Conservation (phyloP, 2,113 vertebrate genomes). For the Barnardius zonarius region DNA sequence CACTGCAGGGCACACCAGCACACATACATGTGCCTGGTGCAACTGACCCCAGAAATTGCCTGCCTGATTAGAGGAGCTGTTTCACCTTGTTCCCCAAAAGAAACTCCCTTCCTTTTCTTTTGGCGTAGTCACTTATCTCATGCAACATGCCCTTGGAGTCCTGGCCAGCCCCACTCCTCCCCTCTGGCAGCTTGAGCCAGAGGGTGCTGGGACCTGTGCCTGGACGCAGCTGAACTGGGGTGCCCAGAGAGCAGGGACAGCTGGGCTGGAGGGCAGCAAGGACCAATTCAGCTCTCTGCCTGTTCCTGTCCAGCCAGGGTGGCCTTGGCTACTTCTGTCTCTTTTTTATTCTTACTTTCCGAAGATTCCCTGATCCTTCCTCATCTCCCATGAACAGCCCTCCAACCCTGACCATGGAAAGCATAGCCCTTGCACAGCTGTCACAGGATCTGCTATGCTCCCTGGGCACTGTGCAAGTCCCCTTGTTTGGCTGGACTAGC, state of each 20-base stretch:
- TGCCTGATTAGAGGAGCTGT: fast-evolving
- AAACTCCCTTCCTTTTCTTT: not conserved
- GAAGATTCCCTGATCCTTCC: not conserved
- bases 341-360: not conserved
- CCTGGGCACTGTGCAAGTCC: not conserved
- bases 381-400: not conserved
- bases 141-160: not conserved
- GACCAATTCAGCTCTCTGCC: not conserved
- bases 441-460: not conserved
- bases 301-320: not conserved
- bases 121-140: not conserved
- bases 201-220: not conserved
- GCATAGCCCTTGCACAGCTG: not conserved
- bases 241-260: not conserved
- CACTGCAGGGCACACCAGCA: not conserved
- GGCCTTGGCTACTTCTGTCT: not conserved
- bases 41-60: not conserved
- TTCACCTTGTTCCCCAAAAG: not conserved
- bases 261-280: not conserved
- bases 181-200: not conserved
- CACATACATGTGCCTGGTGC: fast-evolving
- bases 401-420: not conserved
- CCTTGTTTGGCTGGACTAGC: not conserved
- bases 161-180: fast-evolving
- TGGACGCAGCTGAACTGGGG: not conserved